Percentiles rank a stretch among this genome's conserved stretches.
Conservation (phyloP, 2,113 vertebrate genomes). For the Pogonocichla stellata region DNA sequence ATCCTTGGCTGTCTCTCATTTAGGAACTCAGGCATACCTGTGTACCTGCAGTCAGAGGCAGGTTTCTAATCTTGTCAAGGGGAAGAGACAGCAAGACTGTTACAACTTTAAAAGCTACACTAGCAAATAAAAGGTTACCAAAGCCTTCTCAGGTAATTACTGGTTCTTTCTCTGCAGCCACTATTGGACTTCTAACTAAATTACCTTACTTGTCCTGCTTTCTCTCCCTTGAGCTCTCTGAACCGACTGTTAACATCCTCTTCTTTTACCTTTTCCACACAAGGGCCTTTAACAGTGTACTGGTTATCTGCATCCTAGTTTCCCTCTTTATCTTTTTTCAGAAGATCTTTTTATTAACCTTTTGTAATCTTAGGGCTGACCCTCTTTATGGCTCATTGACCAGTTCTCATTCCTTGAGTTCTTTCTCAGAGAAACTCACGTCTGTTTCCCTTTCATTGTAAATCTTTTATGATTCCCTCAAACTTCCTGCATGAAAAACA, state of each 20-base stretch:
- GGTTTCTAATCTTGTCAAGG: not conserved
- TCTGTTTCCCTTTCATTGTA: constrained; percentile 38
- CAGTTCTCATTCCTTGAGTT: constrained; percentile 50
- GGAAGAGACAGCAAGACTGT: not conserved
- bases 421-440: constrained; percentile 20
- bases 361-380: constrained; percentile 6
- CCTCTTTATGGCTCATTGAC: constrained; percentile 30
- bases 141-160: not conserved
- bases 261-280: not conserved
- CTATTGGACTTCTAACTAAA: not conserved
- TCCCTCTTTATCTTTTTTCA: not conserved
- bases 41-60: not conserved
- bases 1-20: not conserved
- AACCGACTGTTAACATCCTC: not conserved
- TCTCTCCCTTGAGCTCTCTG: not conserved
- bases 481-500: constrained; percentile 25
- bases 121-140: not conserved
- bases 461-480: constrained; percentile 23
- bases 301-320: not conserved
- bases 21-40: not conserved
- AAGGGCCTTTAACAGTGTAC: not conserved
- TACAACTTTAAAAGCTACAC: not conserved
- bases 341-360: constrained; percentile 23
- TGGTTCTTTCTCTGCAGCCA: not conserved
- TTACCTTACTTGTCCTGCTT: not conserved